Evolutionary conservation across 2,113 vertebrate species (phyloP).

Genomic region (Amia ocellicauda): DNA sequence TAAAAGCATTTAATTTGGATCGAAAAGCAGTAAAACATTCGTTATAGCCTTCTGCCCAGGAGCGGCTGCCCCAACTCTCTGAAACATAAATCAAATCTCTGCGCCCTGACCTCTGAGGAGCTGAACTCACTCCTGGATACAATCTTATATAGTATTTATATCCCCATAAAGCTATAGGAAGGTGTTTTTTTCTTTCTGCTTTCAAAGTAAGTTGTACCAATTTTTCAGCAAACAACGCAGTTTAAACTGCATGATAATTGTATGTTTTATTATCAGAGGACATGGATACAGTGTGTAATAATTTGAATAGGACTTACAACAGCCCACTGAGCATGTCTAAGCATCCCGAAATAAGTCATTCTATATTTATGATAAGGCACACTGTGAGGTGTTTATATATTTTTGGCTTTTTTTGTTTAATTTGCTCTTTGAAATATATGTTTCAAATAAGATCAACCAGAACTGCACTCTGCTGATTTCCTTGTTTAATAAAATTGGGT

Average conservation of each 20-base stretch:
- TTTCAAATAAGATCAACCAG: no score
- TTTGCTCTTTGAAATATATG: no score
- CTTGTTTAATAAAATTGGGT: no score
- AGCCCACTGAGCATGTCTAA: no score
- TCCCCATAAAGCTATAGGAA: conserved; percentile 42
- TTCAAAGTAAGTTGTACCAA: background rate
- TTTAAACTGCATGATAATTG: background rate
- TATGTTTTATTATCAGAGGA: background rate
- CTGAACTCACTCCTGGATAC: conserved; percentile 52
- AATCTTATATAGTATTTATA: conserved; percentile 66
- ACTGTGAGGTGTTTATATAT: no score
- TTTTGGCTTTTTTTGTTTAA: no score
- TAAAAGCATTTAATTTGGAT: conserved; percentile 51
- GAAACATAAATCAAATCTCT: conserved; percentile 67
- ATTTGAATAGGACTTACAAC: no score
- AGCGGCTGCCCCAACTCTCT: conserved; percentile 66
- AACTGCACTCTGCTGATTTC: no score
- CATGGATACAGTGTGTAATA: background rate
- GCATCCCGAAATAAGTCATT: no score
- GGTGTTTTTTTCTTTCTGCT: no score
- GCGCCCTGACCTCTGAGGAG: conserved; percentile 67
- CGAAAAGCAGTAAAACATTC: conserved; percentile 54
- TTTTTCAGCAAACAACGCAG: background rate
- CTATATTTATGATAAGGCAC: no score
- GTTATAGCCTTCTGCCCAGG: conserved; percentile 58